A percentile compares a stretch with the other conserved stretches of the same genome.
phyloP scores from a whole-genome alignment of 2,888 invertebrate genomes.

The Drosophila neotestacea region DNA sequence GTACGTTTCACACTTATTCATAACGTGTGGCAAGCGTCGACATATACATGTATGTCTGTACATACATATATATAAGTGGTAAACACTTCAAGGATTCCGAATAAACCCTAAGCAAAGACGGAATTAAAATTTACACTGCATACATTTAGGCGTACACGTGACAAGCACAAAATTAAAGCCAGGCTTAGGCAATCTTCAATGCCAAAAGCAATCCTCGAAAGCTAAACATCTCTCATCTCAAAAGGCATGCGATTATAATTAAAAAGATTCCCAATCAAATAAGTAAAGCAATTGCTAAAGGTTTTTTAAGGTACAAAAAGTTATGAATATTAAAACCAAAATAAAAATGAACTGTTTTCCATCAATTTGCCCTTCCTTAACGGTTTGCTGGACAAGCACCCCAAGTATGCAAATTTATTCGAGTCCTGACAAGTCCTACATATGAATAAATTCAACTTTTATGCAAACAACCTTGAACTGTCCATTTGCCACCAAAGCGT shows the following conservation, averaged over 20 bases:
- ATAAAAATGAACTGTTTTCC: too few species aligned
- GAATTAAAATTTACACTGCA: constrained; percentile 51
- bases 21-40: constrained; percentile 15
- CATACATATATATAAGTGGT: constrained; percentile 14
- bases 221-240: background rate
- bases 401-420: background rate
- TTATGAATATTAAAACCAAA: too few species aligned
- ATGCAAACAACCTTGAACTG: too few species aligned
- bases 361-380: too few species aligned
- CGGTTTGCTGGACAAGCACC: too few species aligned
- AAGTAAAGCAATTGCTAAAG: too few species aligned
- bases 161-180: constrained; percentile 39
- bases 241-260: constrained; percentile 1
- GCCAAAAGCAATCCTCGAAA: constrained; percentile 3
- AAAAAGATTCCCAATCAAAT: background rate
- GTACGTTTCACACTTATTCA: constrained; percentile 22
- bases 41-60: constrained; percentile 4
- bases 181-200: background rate
- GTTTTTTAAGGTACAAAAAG: too few species aligned
- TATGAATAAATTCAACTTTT: too few species aligned
- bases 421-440: background rate
- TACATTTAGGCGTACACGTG: constrained; percentile 59
- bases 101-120: constrained; percentile 16
- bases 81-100: constrained; percentile 19
- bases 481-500: too few species aligned